Base-by-base conservation (phyloP, 2,113 vertebrate species). In the Etheostoma spectabile region DNA sequence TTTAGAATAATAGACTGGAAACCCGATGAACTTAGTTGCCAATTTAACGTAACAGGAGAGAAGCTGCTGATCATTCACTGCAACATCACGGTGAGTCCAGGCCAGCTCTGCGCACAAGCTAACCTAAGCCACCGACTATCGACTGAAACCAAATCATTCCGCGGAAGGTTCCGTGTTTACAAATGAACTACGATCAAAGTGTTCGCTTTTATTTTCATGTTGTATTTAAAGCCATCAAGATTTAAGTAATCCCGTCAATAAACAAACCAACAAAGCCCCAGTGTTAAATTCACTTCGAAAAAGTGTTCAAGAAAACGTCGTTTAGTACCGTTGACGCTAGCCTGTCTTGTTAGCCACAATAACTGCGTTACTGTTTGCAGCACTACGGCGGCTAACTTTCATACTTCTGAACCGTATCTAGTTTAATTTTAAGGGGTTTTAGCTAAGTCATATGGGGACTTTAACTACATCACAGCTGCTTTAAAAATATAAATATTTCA, bases 1-100 rank as follows among this genome's bases (percentile, higher is more conserved):
- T 98, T 99, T 92, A 95, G 98, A 95, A 97, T 99, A 88, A 95
- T 98, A 91, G 97, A 97, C 93, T 98, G 97, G 97, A 97, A 97
- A 92, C 97, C 96, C 42, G 98, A 99, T 90, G 97, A 99, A 88
- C 96, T 99, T 57, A 97, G 97, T 75, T 98, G 97, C 94, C 97
- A 97, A 91, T 99, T 99, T 86, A 95, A 95, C 91, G 95, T 95
- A 55, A 96, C 95, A 0, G 94, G 95, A 52, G 96, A 96, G 86
- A 93, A 96, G 94, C 96, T 95, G 90, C 95, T 99, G 89, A 96
- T 97, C 80, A 97, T 99, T 64, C 97, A 98, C 94, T 99, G 97
- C 96, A 99, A 97, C 93, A 97, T 99, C 94, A 97, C 97, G 97
- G 97, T 98, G 94, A 95, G 96, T 79, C 73, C 63, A 89, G 91